These are phyloP conservation scores for Drymodes brunneopygia DNA, from an alignment of 2,113 vertebrate species.

Conservation along the genomic window DNA sequence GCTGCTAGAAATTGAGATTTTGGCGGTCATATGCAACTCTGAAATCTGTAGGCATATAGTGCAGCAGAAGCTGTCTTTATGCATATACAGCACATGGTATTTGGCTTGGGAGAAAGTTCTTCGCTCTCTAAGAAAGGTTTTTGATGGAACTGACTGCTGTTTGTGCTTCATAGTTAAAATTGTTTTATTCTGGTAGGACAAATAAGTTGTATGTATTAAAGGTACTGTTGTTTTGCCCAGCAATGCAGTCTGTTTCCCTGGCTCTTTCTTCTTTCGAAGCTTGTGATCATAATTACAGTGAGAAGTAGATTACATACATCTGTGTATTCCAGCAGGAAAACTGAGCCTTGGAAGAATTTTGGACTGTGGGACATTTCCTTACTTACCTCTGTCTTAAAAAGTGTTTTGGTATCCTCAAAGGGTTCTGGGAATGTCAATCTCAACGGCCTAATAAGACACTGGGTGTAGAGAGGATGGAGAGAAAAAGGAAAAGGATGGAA, in stretches of 20 bases:
- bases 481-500: neutral
- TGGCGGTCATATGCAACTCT: slow-evolving; percentile 39
- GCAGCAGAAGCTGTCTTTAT: slow-evolving; percentile 47
- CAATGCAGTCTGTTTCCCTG: neutral
- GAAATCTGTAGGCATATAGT: slow-evolving; percentile 54
- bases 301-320: neutral
- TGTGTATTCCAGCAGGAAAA: neutral
- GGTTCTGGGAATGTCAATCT: neutral
- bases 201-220: neutral
- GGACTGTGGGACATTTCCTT: neutral
- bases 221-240: neutral
- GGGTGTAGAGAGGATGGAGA: neutral
- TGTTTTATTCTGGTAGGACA: neutral
- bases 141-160: neutral
- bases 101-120: slow-evolving; percentile 29
- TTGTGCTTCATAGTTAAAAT: neutral
- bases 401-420: neutral
- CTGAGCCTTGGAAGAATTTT: neutral
- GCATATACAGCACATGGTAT: slow-evolving; percentile 43
- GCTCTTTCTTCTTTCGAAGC: neutral
- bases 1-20: slow-evolving; percentile 40
- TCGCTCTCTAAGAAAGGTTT: neutral
- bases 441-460: neutral
- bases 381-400: neutral
- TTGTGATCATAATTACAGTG: neutral